Conservation (phyloP, 2,888 invertebrate species). For the Drosophila testacea region DNA sequence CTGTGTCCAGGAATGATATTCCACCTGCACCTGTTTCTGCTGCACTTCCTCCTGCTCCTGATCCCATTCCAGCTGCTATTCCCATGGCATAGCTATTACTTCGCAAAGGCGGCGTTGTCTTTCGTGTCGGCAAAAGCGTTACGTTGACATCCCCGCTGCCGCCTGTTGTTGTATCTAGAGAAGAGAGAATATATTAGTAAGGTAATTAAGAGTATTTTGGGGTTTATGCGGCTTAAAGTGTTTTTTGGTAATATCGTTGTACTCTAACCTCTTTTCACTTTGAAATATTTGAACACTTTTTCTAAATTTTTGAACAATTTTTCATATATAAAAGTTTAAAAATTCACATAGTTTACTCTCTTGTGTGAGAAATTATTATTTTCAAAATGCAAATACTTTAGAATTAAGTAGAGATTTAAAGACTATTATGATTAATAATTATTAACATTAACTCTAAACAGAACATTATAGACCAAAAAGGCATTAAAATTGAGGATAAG, state of each 20-base stretch:
- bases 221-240: no score
- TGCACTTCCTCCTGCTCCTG: slow-evolving; percentile 26
- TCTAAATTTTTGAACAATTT: not conserved
- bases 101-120: slow-evolving; percentile 51
- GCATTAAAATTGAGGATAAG: no score
- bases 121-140: slow-evolving; percentile 35
- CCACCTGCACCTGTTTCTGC: slow-evolving; percentile 22
- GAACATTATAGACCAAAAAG: no score
- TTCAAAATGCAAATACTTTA: no score
- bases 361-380: no score
- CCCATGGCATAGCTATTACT: slow-evolving; percentile 37
- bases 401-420: no score
- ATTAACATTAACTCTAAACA: no score
- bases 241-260: no score
- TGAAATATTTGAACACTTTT: no score
- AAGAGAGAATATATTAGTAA: not conserved
- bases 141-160: slow-evolving; percentile 38
- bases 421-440: no score
- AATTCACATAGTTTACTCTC: no score
- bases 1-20: slow-evolving; percentile 81
- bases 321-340: not conserved
- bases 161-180: slow-evolving; percentile 17
- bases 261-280: no score
- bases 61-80: not conserved
- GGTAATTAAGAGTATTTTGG: not conserved